Percentiles rank a stretch among this genome's conserved stretches.
These are phyloP conservation scores for Danio aesculapii DNA, from an alignment of 2,797 vertebrate species.

Conservation along the genomic window DNA sequence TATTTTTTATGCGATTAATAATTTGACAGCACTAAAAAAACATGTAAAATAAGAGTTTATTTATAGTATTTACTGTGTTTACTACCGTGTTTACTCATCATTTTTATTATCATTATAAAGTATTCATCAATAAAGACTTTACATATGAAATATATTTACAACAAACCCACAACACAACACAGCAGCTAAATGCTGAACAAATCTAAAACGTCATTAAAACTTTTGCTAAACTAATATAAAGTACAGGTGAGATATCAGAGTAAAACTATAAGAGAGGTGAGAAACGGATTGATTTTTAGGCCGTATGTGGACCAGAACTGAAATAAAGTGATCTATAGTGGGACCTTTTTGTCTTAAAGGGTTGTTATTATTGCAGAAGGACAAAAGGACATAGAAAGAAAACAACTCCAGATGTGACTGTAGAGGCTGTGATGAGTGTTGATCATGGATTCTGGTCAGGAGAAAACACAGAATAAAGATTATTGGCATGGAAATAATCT, in stretches of 20 bases:
- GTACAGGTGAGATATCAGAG: constrained; percentile 1
- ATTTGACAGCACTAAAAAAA: no score
- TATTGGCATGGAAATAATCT: background rate
- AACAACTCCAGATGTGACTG: constrained; percentile 9
- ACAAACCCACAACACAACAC: constrained; percentile 12
- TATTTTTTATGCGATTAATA: no score
- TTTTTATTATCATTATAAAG: no score
- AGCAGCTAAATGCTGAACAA: background rate
- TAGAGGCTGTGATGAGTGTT: constrained; percentile 5
- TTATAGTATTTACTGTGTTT: no score
- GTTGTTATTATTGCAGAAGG: constrained; percentile 24
- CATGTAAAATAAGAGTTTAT: constrained; percentile 4
- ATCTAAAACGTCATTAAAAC: constrained; percentile 5
- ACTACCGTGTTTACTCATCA: no score
- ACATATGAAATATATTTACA: constrained; percentile 1
- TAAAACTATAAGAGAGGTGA: background rate
- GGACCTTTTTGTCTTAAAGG: background rate
- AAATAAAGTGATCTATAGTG: background rate
- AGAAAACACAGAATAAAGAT: background rate
- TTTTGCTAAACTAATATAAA: constrained; percentile 11
- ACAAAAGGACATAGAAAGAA: background rate
- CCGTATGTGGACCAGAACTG: background rate
- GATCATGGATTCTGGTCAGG: background rate
- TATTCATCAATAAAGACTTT: background rate
- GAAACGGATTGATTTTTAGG: background rate